These are phyloP conservation scores for Synodontis membranacea DNA, from an alignment of 2,113 vertebrate genomes.

Conservation along the genomic window DNA sequence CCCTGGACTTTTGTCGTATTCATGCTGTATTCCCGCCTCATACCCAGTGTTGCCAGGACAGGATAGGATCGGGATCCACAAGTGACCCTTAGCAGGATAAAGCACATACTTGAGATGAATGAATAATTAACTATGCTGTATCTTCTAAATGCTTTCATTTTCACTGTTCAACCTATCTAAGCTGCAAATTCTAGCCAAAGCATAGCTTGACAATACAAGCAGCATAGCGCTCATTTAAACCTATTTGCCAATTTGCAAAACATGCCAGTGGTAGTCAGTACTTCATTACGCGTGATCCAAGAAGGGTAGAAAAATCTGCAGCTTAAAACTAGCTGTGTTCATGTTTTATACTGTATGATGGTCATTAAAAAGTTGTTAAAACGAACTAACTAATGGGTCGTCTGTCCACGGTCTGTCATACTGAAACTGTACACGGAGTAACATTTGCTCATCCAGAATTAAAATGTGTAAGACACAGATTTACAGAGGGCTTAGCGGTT, in stretches of 20 bases:
- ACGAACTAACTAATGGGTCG: neutral
- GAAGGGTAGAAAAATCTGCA: constrained; percentile 26
- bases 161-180: constrained; percentile 53
- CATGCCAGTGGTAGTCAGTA: constrained; percentile 26
- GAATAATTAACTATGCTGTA: neutral
- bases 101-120: neutral
- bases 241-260: neutral
- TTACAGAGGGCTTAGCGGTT: constrained; percentile 10
- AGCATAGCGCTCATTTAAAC: constrained; percentile 54
- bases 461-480: constrained; percentile 8
- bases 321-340: constrained; percentile 16
- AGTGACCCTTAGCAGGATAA: neutral
- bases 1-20: neutral
- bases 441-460: constrained; percentile 1
- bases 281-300: neutral
- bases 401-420: neutral
- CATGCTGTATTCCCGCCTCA: neutral
- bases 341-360: constrained; percentile 6
- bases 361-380: constrained; percentile 11
- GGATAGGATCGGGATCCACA: neutral
- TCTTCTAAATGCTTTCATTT: constrained; percentile 17
- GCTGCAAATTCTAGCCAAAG: constrained; percentile 67
- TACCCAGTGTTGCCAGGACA: neutral
- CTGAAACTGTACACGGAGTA: neutral
- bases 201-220: constrained; percentile 75